Evolutionary conservation across 2,113 vertebrate genomes (phyloP), one percentile per base, ranked within the genome.

Genomic region (Phylloscopus trochilus): DNA sequence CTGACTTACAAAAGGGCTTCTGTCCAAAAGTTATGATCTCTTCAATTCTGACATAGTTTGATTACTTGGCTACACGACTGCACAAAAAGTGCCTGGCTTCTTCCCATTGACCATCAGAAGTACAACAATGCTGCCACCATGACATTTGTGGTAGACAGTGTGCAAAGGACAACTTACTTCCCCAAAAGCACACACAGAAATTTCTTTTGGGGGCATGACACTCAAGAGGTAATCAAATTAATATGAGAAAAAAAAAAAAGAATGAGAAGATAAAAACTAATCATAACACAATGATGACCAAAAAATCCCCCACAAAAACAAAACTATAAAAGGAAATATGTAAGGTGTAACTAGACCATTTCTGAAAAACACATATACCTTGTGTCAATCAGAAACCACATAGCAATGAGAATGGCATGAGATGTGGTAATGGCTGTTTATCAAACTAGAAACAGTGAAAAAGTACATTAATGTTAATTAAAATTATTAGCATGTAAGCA

Each of bases 181-280:
- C 44, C 4, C 22, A 28, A 8, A 53, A 12, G 19, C 1, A 17
- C 6, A 16, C 1, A 13, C 7, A 27, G 15, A 14, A 9, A 28
- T 20, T 89, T 74, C 24, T 41, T 89, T 44, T 44, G 26, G 15
- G 15, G 80, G 4, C 3, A 33, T 4, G n/a, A 43, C 7, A 64
- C 16, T 37, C 19, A 53, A 63, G 16, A 73, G 4, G 46, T 37
- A 81, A 67, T 53, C 35, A 72, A 94, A 43, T 63, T 13, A 41
- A 41, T 60, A 66, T 22, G 31, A 49, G 10, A 86, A 31, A 58
- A 27, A 28, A 28, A n/a, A n/a, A 31, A 41, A 41, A 9, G 4
- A 91, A 60, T 15, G 10, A 83, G 31, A 70, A 89, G 67, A 81
- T 60, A 83, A 89, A 31, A 43, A 30, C 1, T 0, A 60, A 59